A percentile compares a stretch with the other conserved stretches of the same genome.
phyloP scores from a whole-genome alignment of 1,140 invertebrate genomes.

The Heliconius nattereri region DNA sequence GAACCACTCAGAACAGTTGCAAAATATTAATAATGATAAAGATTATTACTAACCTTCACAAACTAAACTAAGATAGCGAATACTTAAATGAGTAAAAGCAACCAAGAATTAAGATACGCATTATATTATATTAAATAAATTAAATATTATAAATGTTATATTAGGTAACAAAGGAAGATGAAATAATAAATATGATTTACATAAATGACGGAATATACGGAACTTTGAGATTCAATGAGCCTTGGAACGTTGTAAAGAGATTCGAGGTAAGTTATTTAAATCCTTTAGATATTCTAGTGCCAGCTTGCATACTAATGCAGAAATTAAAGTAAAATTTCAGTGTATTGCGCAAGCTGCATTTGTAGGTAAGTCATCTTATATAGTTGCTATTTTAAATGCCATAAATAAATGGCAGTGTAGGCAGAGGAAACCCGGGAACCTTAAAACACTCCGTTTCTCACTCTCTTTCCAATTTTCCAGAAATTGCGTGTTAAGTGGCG shows the following conservation, averaged over 20 bases:
- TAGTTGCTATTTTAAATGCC: too few species aligned
- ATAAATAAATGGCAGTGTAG: too few species aligned
- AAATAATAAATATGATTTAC: slow-evolving; percentile 52
- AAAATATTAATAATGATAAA: not conserved
- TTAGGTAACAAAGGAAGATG: slow-evolving; percentile 43
- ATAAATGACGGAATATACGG: slow-evolving; percentile 57
- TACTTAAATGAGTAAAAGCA: not conserved
- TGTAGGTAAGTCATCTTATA: not conserved
- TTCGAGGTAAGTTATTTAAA: slow-evolving; percentile 41
- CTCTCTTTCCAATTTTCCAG: too few species aligned
- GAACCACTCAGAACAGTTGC: not conserved
- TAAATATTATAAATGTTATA: slow-evolving; percentile 15
- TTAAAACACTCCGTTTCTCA: too few species aligned
- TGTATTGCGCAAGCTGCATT: not conserved
- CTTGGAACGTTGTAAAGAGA: slow-evolving; percentile 52
- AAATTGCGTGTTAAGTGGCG: too few species aligned
- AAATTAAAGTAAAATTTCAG: not conserved
- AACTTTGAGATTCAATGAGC: slow-evolving; percentile 47
- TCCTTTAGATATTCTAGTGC: not conserved
- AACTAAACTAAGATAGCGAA: slow-evolving; percentile 1
- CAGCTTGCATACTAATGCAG: not conserved
- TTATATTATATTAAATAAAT: not conserved
- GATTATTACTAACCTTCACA: not conserved
- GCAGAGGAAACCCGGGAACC: too few species aligned
- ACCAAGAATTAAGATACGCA: not conserved